These are phyloP conservation scores for Dynastes grantii DNA, from an alignment of 2,888 invertebrate genomes.

Conservation along the genomic window DNA sequence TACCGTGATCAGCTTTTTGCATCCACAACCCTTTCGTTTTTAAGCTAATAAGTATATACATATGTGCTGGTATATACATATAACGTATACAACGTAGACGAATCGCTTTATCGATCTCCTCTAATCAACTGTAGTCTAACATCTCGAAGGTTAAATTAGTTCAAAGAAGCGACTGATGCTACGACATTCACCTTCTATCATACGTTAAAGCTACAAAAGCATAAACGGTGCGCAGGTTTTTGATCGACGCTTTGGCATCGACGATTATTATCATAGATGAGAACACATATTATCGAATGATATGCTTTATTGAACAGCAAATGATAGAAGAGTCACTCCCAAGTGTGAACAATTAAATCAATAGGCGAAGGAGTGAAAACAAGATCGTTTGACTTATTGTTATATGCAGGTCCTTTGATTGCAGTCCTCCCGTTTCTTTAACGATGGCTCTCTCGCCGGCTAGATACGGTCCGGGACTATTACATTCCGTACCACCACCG, in stretches of 20 bases:
- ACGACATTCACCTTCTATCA: conserved; percentile 56
- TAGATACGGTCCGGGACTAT: conserved; percentile 76
- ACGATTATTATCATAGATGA: conserved; percentile 52
- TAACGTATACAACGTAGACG: not conserved
- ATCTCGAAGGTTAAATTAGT: conserved; percentile 47
- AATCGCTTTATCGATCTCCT: conserved; percentile 35
- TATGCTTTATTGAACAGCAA: conserved; percentile 42
- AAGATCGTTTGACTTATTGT: conserved; percentile 43
- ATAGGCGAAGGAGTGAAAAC: conserved; percentile 40
- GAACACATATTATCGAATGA: conserved; percentile 53
- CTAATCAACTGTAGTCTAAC: conserved; percentile 40
- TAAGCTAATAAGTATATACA: not conserved
- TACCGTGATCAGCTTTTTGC: not conserved
- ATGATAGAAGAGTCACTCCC: conserved; percentile 37
- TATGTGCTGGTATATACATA: not conserved
- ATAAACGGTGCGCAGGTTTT: conserved; percentile 56
- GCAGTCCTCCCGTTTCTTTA: conserved; percentile 86
- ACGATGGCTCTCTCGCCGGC: conserved; percentile 77
- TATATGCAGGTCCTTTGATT: conserved; percentile 60
- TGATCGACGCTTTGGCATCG: conserved; percentile 56
- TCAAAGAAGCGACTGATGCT: conserved; percentile 50
- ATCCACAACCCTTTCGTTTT: not conserved
- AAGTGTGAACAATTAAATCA: conserved; percentile 46
- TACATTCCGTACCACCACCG: conserved; percentile 73
- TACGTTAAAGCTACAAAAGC: conserved; percentile 62